Percentiles rank a stretch among this genome's conserved stretches.
Evolutionary conservation across 2,888 invertebrate genomes (phyloP).

Genomic region (Drosophila borealis): DNA sequence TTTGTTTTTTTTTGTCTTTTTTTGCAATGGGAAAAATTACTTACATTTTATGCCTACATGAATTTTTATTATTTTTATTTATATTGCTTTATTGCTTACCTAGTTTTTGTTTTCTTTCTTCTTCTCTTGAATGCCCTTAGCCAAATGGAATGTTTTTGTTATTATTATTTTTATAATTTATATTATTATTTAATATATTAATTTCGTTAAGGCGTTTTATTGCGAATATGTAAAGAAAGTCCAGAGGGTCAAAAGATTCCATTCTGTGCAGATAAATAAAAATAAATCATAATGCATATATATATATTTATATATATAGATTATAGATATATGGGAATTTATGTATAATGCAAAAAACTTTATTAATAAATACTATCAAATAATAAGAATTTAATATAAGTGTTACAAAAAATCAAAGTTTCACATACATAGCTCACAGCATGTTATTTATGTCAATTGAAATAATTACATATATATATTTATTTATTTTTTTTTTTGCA

Average conservation of each 20-base stretch:
- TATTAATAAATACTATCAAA: constrained; percentile 76
- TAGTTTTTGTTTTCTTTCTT: constrained; percentile 25
- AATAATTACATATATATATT: constrained; percentile 37
- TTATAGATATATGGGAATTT: neutral
- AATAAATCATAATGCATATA: constrained; percentile 8
- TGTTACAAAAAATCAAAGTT: constrained; percentile 62
- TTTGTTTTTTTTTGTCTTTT: constrained; percentile 5
- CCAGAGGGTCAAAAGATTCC: too few relatives aligned
- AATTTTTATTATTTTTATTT: constrained; percentile 36
- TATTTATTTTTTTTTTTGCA: neutral
- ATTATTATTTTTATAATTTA: neutral
- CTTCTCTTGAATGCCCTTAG: constrained; percentile 18
- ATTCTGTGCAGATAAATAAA: constrained; percentile 3
- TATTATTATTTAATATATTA: constrained; percentile 10
- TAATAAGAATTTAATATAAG: constrained; percentile 57
- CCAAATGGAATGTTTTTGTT: constrained; percentile 26
- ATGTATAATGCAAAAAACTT: constrained; percentile 69
- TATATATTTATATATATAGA: too few relatives aligned
- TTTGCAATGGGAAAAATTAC: constrained; percentile 44
- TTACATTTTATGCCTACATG: constrained; percentile 25
- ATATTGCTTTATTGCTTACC: constrained; percentile 65
- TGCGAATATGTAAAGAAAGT: constrained; percentile 6
- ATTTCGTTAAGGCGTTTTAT: constrained; percentile 37
- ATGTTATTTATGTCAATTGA: constrained; percentile 52
- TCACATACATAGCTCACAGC: constrained; percentile 76